These are phyloP conservation scores for Apodemus agrarius DNA, from an alignment of 2,797 vertebrate species.

Conservation along the genomic window DNA sequence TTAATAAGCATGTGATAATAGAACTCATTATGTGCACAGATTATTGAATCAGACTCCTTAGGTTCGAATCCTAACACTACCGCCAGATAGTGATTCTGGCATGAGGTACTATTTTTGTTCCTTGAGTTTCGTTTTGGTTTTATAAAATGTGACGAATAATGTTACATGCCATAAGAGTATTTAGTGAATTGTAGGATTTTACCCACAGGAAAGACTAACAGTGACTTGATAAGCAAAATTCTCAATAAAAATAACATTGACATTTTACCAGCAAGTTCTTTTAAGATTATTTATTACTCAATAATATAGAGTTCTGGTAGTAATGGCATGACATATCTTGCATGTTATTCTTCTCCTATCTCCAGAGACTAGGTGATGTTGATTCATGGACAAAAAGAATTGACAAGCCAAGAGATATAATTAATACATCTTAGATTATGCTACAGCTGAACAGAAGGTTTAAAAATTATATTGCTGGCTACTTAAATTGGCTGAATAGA, in stretches of 20 bases:
- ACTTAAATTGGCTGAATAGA: rapidly evolving
- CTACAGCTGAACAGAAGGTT: background rate
- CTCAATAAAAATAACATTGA: background rate
- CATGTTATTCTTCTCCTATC: background rate
- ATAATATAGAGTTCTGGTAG: background rate
- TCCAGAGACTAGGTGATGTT: background rate
- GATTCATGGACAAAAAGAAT: background rate
- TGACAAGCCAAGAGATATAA: background rate
- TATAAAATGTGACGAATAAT: background rate
- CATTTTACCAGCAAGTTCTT: constrained; percentile 6
- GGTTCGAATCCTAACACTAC: background rate
- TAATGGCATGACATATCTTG: background rate
- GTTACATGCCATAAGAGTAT: background rate
- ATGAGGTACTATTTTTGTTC: background rate
- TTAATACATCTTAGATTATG: background rate
- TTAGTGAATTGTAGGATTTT: background rate
- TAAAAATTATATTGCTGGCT: background rate
- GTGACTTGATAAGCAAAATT: background rate
- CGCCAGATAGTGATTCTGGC: background rate
- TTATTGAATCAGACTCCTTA: background rate
- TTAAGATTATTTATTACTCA: background rate
- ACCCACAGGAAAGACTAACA: background rate
- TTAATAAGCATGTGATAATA: background rate
- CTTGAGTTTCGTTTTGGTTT: background rate
- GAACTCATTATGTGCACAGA: background rate